Base-by-base conservation (phyloP, 1,140 invertebrate species). In the Drosophila ogumai region DNA sequence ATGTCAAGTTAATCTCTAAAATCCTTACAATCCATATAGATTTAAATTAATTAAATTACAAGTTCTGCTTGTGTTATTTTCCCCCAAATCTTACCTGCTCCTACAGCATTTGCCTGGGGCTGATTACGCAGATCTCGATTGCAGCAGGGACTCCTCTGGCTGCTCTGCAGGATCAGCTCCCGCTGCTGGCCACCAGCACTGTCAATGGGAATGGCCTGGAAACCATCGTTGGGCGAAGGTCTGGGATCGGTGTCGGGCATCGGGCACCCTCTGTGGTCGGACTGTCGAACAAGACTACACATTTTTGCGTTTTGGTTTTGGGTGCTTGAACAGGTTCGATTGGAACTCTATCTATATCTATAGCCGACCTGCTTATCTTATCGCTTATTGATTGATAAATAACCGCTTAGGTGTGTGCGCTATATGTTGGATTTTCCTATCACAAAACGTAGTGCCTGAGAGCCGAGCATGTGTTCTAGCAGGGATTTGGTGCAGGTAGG, bases 21-120 rank as follows among this genome's bases (percentile, higher is more conserved):
- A 12, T 17, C 1, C 7, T 5, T 0, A 9, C 19, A 36, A 15
- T 54, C 7, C 12, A 6, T 15, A 3, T 8, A 3, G 17, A 9
- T 2, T 10, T 9, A 10, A 17, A 13, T 55, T 1, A 1, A 22
- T 36, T 54, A 1, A 34, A 22, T 8, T 34, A 12, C 2, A 43
- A 43, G 41, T 2, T 28, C 25, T 28, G 19, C 34, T 28, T 22
- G 3, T 9, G 15, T 41, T n/a, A 12, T 44, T 22, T 57, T 17
- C n/a, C 36, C 4, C 8, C 4, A 0, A 3, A 17, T 31, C 74
- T 75, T 55, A 87, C 82, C 82, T 7, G 82, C 79, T 2, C 75
- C 80, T 9, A 87, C 52, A 19, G 84, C 84, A 82, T 87, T 88
- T 6, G 84, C 75, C 34, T 87, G 82, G 0, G 82, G 82, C 31